Evolutionary conservation across 2,888 invertebrate genomes (phyloP).

Genomic region (Horisme vitalbata): DNA sequence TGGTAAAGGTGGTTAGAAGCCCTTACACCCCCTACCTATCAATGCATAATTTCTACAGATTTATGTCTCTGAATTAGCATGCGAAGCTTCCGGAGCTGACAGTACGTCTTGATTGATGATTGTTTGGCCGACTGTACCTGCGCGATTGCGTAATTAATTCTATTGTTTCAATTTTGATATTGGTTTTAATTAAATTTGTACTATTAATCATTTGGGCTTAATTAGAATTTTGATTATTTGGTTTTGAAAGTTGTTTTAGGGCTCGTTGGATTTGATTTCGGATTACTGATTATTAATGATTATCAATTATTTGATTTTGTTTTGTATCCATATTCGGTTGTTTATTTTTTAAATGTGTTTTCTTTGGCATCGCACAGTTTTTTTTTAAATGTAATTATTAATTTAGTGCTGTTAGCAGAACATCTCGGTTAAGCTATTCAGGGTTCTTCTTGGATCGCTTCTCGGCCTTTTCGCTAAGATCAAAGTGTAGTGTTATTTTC

Average conservation of each 20-base stretch:
- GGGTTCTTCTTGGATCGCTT: too few species aligned
- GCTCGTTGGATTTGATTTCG: too few species aligned
- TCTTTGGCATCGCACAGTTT: too few species aligned
- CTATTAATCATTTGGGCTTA: slow-evolving; percentile 25
- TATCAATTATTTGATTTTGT: not conserved
- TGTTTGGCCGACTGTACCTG: slow-evolving; percentile 33
- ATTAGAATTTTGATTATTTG: slow-evolving; percentile 24
- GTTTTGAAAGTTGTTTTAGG: slow-evolving; percentile 18
- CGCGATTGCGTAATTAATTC: slow-evolving; percentile 28
- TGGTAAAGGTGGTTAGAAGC: not conserved
- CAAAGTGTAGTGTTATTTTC: too few species aligned
- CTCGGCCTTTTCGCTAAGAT: too few species aligned
- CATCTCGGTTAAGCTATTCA: too few species aligned
- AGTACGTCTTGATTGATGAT: slow-evolving; percentile 35
- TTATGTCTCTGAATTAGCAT: slow-evolving; percentile 35
- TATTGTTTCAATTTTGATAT: slow-evolving; percentile 27
- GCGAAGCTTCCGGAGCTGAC: slow-evolving; percentile 29
- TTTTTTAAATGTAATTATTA: too few species aligned
- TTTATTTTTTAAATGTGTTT: too few species aligned
- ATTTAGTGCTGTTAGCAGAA: too few species aligned
- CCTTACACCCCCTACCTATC: slow-evolving; percentile 1
- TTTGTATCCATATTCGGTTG: too few species aligned
- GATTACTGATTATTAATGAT: slow-evolving; percentile 6
- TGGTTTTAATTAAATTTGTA: slow-evolving; percentile 23
- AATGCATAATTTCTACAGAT: slow-evolving; percentile 32